These are phyloP conservation scores for Rotaria socialis DNA, from an alignment of 2,888 invertebrate genomes.

Conservation along the genomic window DNA sequence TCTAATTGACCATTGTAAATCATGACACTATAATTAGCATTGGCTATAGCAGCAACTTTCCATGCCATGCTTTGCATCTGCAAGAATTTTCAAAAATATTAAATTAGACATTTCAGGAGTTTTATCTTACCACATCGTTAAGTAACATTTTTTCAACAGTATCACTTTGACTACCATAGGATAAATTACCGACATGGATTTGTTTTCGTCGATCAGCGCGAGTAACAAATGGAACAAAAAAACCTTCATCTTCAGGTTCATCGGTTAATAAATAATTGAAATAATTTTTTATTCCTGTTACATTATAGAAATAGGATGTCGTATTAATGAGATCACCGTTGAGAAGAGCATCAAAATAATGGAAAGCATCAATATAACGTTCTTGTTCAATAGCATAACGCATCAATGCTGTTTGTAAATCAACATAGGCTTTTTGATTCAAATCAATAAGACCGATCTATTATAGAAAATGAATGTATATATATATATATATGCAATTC, in stretches of 20 bases:
- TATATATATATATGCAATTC: too few relatives aligned
- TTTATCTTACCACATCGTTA: constrained; percentile 69
- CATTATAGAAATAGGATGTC: constrained; percentile 54
- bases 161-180: constrained; percentile 63
- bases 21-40: constrained; percentile 62
- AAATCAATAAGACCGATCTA: neutral
- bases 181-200: constrained; percentile 77
- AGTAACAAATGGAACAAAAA: constrained; percentile 54
- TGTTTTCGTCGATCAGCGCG: constrained; percentile 65
- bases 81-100: neutral
- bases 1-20: constrained; percentile 86
- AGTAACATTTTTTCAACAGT: constrained; percentile 70
- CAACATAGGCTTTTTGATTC: neutral
- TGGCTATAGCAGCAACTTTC: constrained; percentile 1
- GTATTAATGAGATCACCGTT: constrained; percentile 54
- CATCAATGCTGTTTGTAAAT: neutral
- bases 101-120: neutral
- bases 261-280: constrained; percentile 53
- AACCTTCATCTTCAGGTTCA: constrained; percentile 51
- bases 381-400: constrained; percentile 4
- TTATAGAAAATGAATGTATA: too few relatives aligned
- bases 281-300: constrained; percentile 54
- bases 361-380: constrained; percentile 25
- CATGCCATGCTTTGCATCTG: constrained; percentile 34
- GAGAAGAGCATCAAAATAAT: constrained; percentile 48